A percentile compares a stretch with the other conserved stretches of the same genome.
phyloP scores from a whole-genome alignment of 2,797 vertebrate species.

The Amblyopsis hoosieri region DNA sequence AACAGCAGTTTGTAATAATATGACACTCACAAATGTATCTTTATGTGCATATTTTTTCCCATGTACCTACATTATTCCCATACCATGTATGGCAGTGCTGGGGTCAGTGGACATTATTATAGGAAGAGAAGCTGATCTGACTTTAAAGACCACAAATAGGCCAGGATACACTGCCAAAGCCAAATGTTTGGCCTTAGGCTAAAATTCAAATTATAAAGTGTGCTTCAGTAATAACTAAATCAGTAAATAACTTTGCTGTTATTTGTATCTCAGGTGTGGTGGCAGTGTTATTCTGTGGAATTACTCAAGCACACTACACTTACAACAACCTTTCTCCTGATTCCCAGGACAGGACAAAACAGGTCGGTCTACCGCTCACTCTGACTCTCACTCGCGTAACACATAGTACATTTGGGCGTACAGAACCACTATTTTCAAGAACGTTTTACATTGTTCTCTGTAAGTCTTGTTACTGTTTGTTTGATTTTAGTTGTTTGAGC shows the following conservation, averaged over 20 bases:
- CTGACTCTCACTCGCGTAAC: neutral
- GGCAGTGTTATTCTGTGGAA: conserved; percentile 95
- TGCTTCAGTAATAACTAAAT: neutral
- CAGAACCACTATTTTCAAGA: neutral
- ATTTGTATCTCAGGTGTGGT: conserved; percentile 84
- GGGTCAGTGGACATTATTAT: too few species aligned
- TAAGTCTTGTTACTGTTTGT: neutral
- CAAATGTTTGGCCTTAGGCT: too few species aligned
- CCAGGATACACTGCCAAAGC: too few species aligned
- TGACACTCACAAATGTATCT: too few species aligned
- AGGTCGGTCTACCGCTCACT: conserved; percentile 76
- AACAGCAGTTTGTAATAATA: too few species aligned
- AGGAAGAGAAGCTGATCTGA: too few species aligned
- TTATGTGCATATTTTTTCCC: too few species aligned
- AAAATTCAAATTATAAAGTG: too few species aligned
- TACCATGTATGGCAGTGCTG: too few species aligned
- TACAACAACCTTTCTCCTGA: conserved; percentile 95
- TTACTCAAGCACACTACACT: conserved; percentile 97
- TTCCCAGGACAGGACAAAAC: conserved; percentile 92
- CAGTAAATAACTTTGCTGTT: too few species aligned
- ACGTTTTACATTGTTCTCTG: neutral
- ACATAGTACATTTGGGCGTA: neutral
- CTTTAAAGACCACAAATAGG: too few species aligned
- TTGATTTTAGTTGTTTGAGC: conserved; percentile 88
- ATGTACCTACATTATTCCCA: too few species aligned